These are phyloP conservation scores for Formica aserva DNA, from an alignment of 2,888 invertebrate genomes.

Conservation along the genomic window DNA sequence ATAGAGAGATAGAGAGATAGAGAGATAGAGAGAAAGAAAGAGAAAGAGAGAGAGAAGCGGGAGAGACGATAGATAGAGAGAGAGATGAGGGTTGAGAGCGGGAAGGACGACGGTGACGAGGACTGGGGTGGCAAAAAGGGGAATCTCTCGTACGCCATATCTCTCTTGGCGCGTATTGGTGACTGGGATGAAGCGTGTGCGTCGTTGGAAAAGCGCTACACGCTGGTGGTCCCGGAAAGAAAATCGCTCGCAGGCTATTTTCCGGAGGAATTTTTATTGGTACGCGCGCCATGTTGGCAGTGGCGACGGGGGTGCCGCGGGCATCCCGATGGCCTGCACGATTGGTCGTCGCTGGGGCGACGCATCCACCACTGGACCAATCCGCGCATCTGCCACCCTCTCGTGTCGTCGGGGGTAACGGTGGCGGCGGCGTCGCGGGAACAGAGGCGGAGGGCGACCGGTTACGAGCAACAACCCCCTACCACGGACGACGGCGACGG, in stretches of 20 bases:
- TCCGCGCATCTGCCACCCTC: slow-evolving; percentile 68
- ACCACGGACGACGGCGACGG: slow-evolving; percentile 55
- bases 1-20: slow-evolving; percentile 48
- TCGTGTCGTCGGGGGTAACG: slow-evolving; percentile 42
- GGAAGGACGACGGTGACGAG: slow-evolving; percentile 48
- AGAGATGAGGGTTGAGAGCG: not conserved
- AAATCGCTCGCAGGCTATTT: slow-evolving; percentile 84
- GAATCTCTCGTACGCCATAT: slow-evolving; percentile 33
- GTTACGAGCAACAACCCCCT: slow-evolving; percentile 66
- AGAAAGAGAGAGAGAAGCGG: not conserved
- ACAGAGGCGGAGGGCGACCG: slow-evolving; percentile 45
- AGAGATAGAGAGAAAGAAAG: slow-evolving; percentile 16
- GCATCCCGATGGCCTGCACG: slow-evolving; percentile 66
- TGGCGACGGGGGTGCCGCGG: slow-evolving; percentile 66
- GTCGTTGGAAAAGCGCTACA: slow-evolving; percentile 70
- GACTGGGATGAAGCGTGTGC: slow-evolving; percentile 60
- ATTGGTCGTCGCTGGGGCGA: slow-evolving; percentile 86
- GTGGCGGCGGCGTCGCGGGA: slow-evolving; percentile 59
- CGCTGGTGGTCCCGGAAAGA: slow-evolving; percentile 73
- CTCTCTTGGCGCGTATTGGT: slow-evolving; percentile 52
- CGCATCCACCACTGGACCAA: slow-evolving; percentile 84
- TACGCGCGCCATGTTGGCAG: slow-evolving; percentile 81
- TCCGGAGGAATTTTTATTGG: slow-evolving; percentile 85
- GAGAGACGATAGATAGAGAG: not conserved
- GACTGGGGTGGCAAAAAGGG: slow-evolving; percentile 16